Evolutionary conservation across 2,888 invertebrate species (phyloP).

Genomic region (Stratiomys singularior): DNA sequence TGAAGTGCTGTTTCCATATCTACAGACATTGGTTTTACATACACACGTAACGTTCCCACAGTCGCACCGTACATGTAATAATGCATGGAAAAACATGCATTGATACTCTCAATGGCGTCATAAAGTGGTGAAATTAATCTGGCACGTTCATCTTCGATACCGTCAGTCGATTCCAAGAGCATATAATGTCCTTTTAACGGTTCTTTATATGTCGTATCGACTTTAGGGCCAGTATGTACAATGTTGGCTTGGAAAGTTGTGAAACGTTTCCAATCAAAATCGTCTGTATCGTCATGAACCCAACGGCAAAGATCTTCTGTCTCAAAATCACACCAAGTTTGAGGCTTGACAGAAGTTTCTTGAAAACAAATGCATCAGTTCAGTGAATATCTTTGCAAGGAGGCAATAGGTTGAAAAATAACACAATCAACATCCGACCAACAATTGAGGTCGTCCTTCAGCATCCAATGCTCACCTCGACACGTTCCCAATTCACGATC

Average conservation of each 20-base stretch:
- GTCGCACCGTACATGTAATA: slow-evolving; percentile 83
- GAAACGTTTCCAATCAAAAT: slow-evolving; percentile 78
- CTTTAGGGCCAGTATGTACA: slow-evolving; percentile 74
- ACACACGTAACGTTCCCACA: slow-evolving; percentile 69
- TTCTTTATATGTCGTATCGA: slow-evolving; percentile 78
- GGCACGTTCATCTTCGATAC: slow-evolving; percentile 73
- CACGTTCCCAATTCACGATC: slow-evolving; percentile 76
- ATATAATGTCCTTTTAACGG: slow-evolving; percentile 78
- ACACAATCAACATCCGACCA: no score
- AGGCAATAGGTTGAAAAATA: no score
- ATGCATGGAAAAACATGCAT: slow-evolving; percentile 72
- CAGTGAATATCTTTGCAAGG: no score
- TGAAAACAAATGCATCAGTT: background rate
- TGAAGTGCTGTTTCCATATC: slow-evolving; percentile 52
- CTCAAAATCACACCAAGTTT: slow-evolving; percentile 61
- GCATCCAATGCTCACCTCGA: slow-evolving; percentile 54
- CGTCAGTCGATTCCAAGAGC: slow-evolving; percentile 80
- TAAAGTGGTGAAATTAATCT: slow-evolving; percentile 80
- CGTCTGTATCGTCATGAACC: slow-evolving; percentile 74
- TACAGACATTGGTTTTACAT: slow-evolving; percentile 66
- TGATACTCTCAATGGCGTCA: slow-evolving; percentile 65
- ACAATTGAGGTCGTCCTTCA: no score
- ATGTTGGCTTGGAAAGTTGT: slow-evolving; percentile 47
- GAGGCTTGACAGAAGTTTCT: slow-evolving; percentile 49
- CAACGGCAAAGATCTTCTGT: slow-evolving; percentile 78